These are phyloP conservation scores for Drosophila auraria DNA, from an alignment of 1,140 invertebrate species.

Conservation along the genomic window DNA sequence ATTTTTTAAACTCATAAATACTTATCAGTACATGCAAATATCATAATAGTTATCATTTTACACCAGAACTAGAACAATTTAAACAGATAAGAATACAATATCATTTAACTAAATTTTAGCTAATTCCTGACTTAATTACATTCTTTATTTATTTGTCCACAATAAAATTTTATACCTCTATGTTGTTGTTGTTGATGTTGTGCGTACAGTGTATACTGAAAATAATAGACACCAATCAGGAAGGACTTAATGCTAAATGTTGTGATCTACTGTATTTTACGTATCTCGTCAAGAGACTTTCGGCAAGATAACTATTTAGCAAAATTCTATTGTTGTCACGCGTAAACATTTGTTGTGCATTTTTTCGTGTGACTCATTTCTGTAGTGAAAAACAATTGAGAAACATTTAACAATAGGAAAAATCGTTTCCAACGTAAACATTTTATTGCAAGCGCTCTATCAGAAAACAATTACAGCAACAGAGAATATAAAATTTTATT, in stretches of 20 bases:
- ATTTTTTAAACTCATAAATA: slow-evolving; percentile 34
- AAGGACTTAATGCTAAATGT: slow-evolving; percentile 50
- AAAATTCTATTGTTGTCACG: slow-evolving; percentile 61
- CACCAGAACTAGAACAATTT: background rate
- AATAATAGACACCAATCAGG: slow-evolving; percentile 31
- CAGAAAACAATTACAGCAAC: slow-evolving; percentile 64
- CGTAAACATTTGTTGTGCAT: slow-evolving; percentile 71
- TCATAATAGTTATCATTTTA: background rate
- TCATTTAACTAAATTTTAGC: slow-evolving; percentile 23
- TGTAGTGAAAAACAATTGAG: slow-evolving; percentile 53
- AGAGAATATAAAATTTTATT: slow-evolving; percentile 79
- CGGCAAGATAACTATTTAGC: slow-evolving; percentile 12
- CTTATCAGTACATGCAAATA: slow-evolving; percentile 8
- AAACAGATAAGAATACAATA: slow-evolving; percentile 15
- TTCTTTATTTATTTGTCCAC: slow-evolving; percentile 31
- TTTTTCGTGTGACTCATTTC: slow-evolving; percentile 53
- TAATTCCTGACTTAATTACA: slow-evolving; percentile 19
- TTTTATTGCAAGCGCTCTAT: slow-evolving; percentile 20
- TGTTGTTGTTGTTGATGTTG: slow-evolving; percentile 81
- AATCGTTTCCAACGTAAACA: slow-evolving; percentile 53
- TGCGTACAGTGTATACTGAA: slow-evolving; percentile 59
- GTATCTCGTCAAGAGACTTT: slow-evolving; percentile 13
- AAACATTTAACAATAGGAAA: slow-evolving; percentile 57
- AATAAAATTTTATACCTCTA: slow-evolving; percentile 76
- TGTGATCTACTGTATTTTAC: slow-evolving; percentile 51